phyloP scores from a whole-genome alignment of 2,888 invertebrate genomes.

The Phanerotoma sp. region DNA sequence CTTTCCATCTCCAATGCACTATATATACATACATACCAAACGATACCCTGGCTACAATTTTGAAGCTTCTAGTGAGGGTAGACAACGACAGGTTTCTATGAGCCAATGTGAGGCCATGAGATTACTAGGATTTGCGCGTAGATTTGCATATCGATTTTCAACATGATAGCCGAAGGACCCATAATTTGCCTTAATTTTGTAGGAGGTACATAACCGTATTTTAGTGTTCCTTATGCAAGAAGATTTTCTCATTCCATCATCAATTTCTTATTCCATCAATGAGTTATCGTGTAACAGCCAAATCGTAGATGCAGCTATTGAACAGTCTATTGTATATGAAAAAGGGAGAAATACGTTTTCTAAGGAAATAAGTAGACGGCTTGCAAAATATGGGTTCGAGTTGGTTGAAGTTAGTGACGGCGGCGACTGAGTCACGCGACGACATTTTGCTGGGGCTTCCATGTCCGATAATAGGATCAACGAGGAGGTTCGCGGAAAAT shows the following conservation, averaged over 20 bases:
- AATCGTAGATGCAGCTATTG: background rate
- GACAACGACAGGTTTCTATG: conserved; percentile 26
- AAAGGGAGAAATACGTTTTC: background rate
- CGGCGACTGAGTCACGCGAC: conserved; percentile 35
- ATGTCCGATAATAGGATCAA: conserved; percentile 40
- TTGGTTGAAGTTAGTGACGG: background rate
- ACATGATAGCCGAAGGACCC: conserved; percentile 40
- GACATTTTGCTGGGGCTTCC: conserved; percentile 33
- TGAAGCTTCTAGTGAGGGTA: conserved; percentile 13
- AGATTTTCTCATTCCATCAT: conserved; percentile 1
- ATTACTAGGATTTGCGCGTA: conserved; percentile 56
- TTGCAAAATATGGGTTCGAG: conserved; percentile 2
- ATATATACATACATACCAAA: conserved; percentile 16
- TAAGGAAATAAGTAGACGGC: conserved; percentile 11
- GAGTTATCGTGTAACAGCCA: background rate
- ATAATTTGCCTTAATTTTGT: conserved; percentile 54
- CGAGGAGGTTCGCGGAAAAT: conserved; percentile 35
- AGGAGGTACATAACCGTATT: conserved; percentile 21
- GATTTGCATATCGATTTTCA: conserved; percentile 57
- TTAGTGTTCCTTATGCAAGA: conserved; percentile 19
- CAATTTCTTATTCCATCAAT: background rate
- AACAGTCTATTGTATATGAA: too few species aligned
- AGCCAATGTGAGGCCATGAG: conserved; percentile 35
- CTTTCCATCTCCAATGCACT: conserved; percentile 30
- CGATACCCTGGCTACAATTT: conserved; percentile 6